These are phyloP conservation scores for Tenthredo notha DNA, from an alignment of 2,888 invertebrate genomes.

Conservation along the genomic window DNA sequence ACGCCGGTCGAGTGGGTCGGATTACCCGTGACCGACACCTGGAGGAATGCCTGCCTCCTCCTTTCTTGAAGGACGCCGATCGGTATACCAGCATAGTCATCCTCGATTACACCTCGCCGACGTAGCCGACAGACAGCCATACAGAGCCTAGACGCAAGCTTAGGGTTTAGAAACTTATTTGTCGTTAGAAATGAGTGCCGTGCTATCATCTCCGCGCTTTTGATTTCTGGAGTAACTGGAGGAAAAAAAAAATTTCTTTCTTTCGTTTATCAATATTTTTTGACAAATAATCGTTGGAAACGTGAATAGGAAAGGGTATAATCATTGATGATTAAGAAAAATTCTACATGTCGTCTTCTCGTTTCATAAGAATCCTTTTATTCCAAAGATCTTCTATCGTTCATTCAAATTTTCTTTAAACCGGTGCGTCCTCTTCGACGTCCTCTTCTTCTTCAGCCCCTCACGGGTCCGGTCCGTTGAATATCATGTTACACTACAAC, in stretches of 20 bases:
- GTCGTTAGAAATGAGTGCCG: background rate
- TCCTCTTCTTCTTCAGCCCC: background rate
- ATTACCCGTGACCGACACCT: constrained; percentile 76
- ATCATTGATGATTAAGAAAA: background rate
- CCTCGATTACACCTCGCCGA: constrained; percentile 12
- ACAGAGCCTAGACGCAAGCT: background rate
- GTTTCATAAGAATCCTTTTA: background rate
- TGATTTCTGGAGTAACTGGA: background rate
- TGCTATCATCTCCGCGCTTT: constrained; percentile 1
- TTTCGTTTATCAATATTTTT: no score
- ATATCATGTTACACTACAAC: constrained; percentile 36
- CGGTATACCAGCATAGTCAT: constrained; percentile 30
- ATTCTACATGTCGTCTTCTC: background rate
- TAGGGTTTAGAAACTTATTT: background rate
- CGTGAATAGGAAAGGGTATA: no score
- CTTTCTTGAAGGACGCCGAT: constrained; percentile 47
- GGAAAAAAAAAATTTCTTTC: no score
- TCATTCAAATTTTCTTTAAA: no score
- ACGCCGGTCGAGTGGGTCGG: constrained; percentile 68
- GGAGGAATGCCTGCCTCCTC: constrained; percentile 63
- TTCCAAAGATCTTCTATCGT: no score
- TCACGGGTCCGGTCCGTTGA: constrained; percentile 14
- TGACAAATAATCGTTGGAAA: no score
- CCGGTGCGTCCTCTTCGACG: background rate
- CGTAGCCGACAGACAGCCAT: background rate